Base-by-base conservation (phyloP, 2,888 invertebrate genomes). In the Calameuta filiformis region DNA sequence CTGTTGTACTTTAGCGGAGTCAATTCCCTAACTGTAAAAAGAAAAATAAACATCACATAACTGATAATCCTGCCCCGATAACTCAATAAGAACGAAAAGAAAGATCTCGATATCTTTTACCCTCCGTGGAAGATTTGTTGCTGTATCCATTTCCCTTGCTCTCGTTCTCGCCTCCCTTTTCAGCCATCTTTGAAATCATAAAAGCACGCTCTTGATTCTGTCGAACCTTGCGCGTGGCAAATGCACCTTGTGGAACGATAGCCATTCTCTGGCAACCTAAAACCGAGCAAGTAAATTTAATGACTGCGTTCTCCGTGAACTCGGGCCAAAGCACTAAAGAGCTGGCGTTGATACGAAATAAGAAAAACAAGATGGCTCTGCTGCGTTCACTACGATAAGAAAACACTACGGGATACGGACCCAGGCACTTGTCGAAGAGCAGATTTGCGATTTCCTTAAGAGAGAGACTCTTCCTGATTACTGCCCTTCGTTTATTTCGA, bases 1-100 rank as follows among this genome's bases (percentile, higher is more conserved):
- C 95, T 95, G 92, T 95, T 97, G 92, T 97, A 97, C 89, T 96
- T 96, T 80, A 95, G 91, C 31, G 96, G 96, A 11, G 94, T 93
- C 75, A 94, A 92, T 88, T 95, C 95, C 87, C 93, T 93, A 81
- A 93, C 95, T 95, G 91, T 68, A 93, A 92, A 81, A 83, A 79
- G 80, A 78, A 77, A 83, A 79, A 71, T 71, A 76, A 56, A 78
- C 73, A 23, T 85, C 84, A n/a, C 73, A 89, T 88, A 34, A 6
- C 40, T 15, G 15, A 40, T 40, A 40, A 15, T 15, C 15, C 15
- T 15, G 40, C 6, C 15, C 0, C 15, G 40, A 15, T 40, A 4
- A 15, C 6, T 6, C 40, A 15, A 40, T 40, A 1, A 0, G 40
- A 40, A 40, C 6, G 15, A 40, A 40, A 40, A 4, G 40, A 15